These are phyloP conservation scores for Pachyramphus minor DNA, from an alignment of 2,113 vertebrate species.

Conservation along the genomic window DNA sequence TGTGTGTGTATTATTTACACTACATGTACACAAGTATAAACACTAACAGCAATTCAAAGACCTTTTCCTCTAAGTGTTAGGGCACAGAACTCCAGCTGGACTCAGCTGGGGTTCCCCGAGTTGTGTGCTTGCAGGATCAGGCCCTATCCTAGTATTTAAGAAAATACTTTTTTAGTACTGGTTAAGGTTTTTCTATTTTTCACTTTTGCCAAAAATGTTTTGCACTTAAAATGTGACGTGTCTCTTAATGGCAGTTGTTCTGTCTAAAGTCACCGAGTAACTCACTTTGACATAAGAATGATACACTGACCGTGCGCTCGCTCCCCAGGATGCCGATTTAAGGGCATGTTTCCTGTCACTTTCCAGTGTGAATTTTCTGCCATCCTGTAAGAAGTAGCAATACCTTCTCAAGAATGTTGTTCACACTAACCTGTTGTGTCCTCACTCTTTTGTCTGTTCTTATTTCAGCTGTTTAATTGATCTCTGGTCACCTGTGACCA, in stretches of 20 bases:
- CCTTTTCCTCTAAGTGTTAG: constrained; percentile 22
- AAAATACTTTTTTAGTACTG: constrained; percentile 74
- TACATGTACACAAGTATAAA: constrained; percentile 20
- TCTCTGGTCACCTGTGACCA: neutral
- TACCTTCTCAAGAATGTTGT: neutral
- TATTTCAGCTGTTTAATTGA: neutral
- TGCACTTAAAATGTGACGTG: constrained; percentile 70
- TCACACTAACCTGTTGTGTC: neutral
- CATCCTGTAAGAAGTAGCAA: neutral
- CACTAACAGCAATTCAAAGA: constrained; percentile 12
- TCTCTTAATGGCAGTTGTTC: constrained; percentile 44
- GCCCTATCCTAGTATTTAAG: constrained; percentile 30
- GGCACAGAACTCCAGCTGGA: neutral
- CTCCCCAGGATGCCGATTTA: neutral
- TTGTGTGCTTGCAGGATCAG: constrained; percentile 58
- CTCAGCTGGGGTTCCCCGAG: neutral
- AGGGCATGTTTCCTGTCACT: neutral
- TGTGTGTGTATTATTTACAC: constrained; percentile 4
- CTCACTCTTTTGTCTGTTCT: neutral
- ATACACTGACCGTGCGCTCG: neutral
- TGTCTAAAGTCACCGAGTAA: neutral
- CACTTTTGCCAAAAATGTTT: constrained; percentile 83
- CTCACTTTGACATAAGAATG: neutral
- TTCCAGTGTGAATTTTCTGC: neutral
- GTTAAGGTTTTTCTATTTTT: constrained; percentile 88